These are phyloP conservation scores for Poeciliopsis turrubarensis DNA, from an alignment of 2,113 vertebrate genomes.

Conservation along the genomic window DNA sequence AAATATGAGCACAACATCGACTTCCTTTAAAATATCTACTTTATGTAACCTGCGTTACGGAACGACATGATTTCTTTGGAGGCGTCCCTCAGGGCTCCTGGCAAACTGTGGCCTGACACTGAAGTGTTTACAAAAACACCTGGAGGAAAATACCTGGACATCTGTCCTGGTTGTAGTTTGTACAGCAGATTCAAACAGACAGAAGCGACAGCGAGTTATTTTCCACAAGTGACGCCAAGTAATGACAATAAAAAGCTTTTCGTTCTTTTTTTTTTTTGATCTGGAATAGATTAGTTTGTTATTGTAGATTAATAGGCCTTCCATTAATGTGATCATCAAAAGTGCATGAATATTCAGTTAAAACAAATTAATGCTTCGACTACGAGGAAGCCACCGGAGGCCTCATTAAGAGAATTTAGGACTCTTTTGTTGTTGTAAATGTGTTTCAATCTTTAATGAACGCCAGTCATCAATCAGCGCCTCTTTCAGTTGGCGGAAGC, in stretches of 20 bases:
- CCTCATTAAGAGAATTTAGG: slow-evolving; percentile 40
- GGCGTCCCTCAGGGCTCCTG: background rate
- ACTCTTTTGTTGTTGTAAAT: slow-evolving; percentile 19
- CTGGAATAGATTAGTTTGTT: slow-evolving; percentile 16
- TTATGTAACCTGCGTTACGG: background rate
- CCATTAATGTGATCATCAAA: slow-evolving; percentile 24
- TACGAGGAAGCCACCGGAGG: slow-evolving; percentile 32
- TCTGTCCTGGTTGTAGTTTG: background rate
- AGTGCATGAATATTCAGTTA: slow-evolving; percentile 13
- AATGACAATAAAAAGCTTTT: background rate
- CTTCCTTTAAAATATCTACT: background rate
- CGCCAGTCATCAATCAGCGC: background rate
- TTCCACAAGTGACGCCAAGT: background rate
- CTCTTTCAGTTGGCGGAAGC: background rate
- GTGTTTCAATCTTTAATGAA: slow-evolving; percentile 17
- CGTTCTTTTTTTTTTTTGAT: background rate
- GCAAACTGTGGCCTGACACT: background rate
- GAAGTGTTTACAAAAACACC: background rate
- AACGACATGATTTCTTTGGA: background rate
- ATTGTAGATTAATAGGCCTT: slow-evolving; percentile 23
- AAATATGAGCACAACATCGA: background rate
- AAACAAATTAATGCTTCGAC: slow-evolving; percentile 30
- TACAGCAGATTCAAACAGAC: background rate
- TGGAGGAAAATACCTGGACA: background rate
- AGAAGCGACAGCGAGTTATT: background rate